Conservation (phyloP, 1,140 invertebrate species). For the Atta colombica region DNA sequence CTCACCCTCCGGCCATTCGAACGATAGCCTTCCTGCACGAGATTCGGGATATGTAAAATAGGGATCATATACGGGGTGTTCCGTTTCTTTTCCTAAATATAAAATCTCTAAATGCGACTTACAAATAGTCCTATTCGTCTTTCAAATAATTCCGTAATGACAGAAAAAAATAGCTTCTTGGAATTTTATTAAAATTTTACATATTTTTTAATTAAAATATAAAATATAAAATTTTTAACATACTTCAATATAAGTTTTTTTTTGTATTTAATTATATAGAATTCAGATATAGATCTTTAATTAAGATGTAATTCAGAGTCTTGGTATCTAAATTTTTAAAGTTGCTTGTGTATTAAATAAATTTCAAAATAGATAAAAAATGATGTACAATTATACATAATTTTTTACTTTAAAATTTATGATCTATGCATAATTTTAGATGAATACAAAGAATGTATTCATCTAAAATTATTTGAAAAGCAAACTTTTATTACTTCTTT, state of each 20-base stretch:
- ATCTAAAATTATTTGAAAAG: not conserved
- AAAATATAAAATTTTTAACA: constrained; percentile 2
- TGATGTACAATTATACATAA: not conserved
- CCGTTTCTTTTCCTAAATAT: no score
- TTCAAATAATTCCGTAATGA: not conserved
- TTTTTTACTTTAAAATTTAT: no score
- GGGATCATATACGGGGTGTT: constrained; percentile 9
- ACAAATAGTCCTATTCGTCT: not conserved
- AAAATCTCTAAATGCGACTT: not conserved
- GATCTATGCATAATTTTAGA: no score
- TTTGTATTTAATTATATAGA: not conserved
- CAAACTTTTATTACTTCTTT: not conserved
- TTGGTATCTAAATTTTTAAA: not conserved
- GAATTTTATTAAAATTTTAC: not conserved
- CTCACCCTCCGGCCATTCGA: constrained; percentile 36
- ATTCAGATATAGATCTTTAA: not conserved
- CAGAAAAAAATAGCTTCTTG: not conserved
- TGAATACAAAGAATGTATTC: not conserved
- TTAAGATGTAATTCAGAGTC: not conserved
- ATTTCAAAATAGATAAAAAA: not conserved
- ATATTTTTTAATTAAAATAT: not conserved
- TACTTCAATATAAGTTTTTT: not conserved
- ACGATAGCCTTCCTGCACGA: not conserved
- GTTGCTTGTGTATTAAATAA: not conserved
- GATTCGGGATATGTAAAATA: constrained; percentile 32